These are phyloP conservation scores for Musca vetustissima DNA, from an alignment of 1,140 invertebrate species.

Conservation along the genomic window DNA sequence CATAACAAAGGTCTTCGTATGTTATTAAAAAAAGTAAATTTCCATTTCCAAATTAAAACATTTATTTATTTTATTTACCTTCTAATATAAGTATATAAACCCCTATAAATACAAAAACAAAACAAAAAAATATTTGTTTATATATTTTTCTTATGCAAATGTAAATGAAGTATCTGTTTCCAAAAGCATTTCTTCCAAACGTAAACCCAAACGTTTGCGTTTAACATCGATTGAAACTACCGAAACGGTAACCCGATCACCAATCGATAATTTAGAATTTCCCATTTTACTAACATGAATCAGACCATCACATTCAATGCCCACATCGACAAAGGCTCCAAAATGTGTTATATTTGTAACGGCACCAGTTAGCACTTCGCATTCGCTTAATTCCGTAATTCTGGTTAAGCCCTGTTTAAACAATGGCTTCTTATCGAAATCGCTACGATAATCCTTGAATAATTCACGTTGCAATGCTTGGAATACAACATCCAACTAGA, in stretches of 20 bases:
- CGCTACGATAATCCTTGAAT: constrained; percentile 69
- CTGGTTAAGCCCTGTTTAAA: constrained; percentile 67
- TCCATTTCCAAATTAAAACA: too few relatives aligned
- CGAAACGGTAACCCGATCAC: constrained; percentile 69
- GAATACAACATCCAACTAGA: constrained; percentile 63
- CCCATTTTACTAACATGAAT: constrained; percentile 70
- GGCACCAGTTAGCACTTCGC: constrained; percentile 64
- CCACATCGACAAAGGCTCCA: constrained; percentile 88
- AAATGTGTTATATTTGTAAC: constrained; percentile 86
- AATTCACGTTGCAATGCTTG: constrained; percentile 66
- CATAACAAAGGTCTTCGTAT: too few relatives aligned
- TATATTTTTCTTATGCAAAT: too few relatives aligned
- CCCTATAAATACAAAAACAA: too few relatives aligned
- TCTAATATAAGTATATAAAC: too few relatives aligned
- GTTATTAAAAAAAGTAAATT: too few relatives aligned
- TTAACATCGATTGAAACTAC: constrained; percentile 61
- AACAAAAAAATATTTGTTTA: too few relatives aligned
- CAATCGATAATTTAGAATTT: constrained; percentile 64
- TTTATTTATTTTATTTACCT: too few relatives aligned
- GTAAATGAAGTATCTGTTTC: constrained; percentile 48
- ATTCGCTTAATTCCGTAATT: constrained; percentile 63
- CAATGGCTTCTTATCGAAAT: constrained; percentile 63
- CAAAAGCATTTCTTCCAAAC: constrained; percentile 41
- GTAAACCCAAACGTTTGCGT: constrained; percentile 59
- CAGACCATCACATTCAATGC: constrained; percentile 75